phyloP scores from a whole-genome alignment of 2,888 invertebrate species.

The Synergus itoensis region DNA sequence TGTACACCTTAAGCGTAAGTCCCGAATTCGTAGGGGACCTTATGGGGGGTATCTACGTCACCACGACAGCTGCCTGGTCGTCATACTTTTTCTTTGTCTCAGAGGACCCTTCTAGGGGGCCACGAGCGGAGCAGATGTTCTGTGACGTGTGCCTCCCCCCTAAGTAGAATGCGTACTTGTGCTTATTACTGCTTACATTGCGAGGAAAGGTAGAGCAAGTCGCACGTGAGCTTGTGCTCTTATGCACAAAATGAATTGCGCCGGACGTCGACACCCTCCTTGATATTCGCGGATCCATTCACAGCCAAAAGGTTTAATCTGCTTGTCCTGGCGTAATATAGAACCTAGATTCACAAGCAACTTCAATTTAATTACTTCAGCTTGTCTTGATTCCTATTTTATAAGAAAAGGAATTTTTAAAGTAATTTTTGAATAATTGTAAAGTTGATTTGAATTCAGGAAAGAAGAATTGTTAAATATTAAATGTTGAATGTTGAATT shows the following conservation, averaged over 20 bases:
- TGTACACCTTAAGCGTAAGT: slow-evolving; percentile 56
- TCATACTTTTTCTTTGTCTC: slow-evolving; percentile 78
- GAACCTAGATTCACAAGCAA: not conserved
- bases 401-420: not conserved
- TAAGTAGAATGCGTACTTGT: slow-evolving; percentile 56
- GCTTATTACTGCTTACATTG: slow-evolving; percentile 50
- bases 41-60: slow-evolving; percentile 69
- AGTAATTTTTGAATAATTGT: not conserved
- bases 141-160: slow-evolving; percentile 70
- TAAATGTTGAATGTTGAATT: no score
- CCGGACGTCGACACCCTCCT: not conserved
- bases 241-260: not conserved
- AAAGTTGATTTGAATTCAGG: not conserved
- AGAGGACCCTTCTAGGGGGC: slow-evolving; percentile 73
- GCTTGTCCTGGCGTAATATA: not conserved
- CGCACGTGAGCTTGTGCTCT: slow-evolving; percentile 22
- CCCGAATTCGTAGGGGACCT: slow-evolving; percentile 59
- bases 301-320: not conserved
- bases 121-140: slow-evolving; percentile 74
- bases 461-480: not conserved
- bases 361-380: not conserved
- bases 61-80: slow-evolving; percentile 75
- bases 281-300: not conserved
- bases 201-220: slow-evolving; percentile 41
- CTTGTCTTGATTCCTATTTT: no score